These are phyloP conservation scores for Microtus ochrogaster DNA, from an alignment of 2,113 vertebrate genomes.

Conservation along the genomic window DNA sequence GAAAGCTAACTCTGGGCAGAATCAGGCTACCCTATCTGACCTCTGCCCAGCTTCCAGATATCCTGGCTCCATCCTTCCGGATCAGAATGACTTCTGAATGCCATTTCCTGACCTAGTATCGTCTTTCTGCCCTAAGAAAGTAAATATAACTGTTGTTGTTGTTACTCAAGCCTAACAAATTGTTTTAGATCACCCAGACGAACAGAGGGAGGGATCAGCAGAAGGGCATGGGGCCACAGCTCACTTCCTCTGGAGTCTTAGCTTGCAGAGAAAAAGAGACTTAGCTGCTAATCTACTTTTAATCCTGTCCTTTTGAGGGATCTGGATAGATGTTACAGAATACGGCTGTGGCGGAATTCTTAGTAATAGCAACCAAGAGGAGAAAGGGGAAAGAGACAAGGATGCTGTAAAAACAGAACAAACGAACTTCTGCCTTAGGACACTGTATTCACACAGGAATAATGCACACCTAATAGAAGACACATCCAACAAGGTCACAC, in stretches of 20 bases:
- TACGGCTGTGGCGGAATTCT: not conserved
- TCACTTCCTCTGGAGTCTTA: conserved; percentile 47
- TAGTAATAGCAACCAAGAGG: conserved; percentile 16
- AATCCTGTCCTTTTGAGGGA: conserved; percentile 65
- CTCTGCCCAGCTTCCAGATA: conserved; percentile 30
- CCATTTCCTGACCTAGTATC: conserved; percentile 74
- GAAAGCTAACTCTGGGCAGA: not conserved
- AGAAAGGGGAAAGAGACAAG: conserved; percentile 51
- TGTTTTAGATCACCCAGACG: conserved; percentile 39
- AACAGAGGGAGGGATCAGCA: not conserved
- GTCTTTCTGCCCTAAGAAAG: conserved; percentile 69
- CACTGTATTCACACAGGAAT: conserved; percentile 44
- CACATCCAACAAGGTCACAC: not conserved
- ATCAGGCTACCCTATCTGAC: not conserved
- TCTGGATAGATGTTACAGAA: not conserved
- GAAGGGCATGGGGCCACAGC: not conserved
- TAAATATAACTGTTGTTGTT: conserved; percentile 57
- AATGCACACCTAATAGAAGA: not conserved
- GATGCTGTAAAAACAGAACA: conserved; percentile 59
- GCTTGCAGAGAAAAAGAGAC: conserved; percentile 62
- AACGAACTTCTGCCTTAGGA: conserved; percentile 52
- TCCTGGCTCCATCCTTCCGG: conserved; percentile 39
- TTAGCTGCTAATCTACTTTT: conserved; percentile 76
- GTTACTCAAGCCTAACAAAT: conserved; percentile 46
- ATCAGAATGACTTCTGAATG: conserved; percentile 62